phyloP scores from a whole-genome alignment of 2,888 invertebrate species.

The Fragum fragum region DNA sequence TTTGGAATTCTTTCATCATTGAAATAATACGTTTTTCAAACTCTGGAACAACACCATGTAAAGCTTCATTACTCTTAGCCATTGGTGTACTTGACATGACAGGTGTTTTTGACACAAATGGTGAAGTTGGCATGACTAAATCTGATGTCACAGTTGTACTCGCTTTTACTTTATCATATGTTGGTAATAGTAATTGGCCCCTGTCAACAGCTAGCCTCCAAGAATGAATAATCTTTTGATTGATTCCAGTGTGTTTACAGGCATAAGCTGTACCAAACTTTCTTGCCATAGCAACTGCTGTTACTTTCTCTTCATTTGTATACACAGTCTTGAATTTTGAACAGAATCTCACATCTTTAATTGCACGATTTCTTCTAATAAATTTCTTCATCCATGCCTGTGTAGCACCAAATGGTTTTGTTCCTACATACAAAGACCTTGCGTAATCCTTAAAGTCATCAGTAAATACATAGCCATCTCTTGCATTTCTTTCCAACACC shows the following conservation, averaged over 20 bases:
- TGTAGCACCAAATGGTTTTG: constrained; percentile 62
- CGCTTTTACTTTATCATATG: constrained; percentile 2
- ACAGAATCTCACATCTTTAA: constrained; percentile 60
- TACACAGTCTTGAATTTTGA: constrained; percentile 62
- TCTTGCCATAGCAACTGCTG: constrained; percentile 55
- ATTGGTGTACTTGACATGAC: neutral
- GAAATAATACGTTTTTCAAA: constrained; percentile 53
- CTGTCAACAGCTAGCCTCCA: constrained; percentile 57
- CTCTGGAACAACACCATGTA: constrained; percentile 61
- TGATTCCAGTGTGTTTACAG: constrained; percentile 56
- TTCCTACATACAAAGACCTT: constrained; percentile 56
- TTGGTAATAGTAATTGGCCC: constrained; percentile 45
- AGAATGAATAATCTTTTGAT: constrained; percentile 58
- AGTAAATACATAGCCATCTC: constrained; percentile 67
- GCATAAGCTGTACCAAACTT: constrained; percentile 59
- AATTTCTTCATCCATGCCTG: constrained; percentile 67
- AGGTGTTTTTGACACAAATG: neutral
- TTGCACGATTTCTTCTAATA: constrained; percentile 51
- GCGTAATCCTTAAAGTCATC: constrained; percentile 68
- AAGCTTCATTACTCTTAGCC: constrained; percentile 36
- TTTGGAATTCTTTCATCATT: constrained; percentile 48
- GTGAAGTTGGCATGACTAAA: neutral
- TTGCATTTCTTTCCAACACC: constrained; percentile 57
- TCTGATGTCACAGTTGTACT: neutral
- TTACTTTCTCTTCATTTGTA: constrained; percentile 55